These are phyloP conservation scores for Xerus inauris DNA, from an alignment of 2,113 vertebrate species.

Conservation along the genomic window DNA sequence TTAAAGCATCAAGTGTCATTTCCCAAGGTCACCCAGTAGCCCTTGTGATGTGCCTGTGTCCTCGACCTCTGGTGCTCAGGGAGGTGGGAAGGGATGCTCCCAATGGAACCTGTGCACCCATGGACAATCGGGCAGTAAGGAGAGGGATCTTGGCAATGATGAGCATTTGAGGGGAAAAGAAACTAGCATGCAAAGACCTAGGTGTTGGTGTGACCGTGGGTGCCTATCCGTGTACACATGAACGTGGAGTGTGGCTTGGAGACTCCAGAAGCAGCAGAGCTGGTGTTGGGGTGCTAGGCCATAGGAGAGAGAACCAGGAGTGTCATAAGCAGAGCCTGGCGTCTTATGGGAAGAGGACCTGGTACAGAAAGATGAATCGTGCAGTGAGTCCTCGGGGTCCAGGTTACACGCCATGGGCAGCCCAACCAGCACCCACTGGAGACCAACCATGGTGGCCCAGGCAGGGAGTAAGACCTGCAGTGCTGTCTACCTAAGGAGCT, in stretches of 20 bases:
- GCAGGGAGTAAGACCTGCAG: neutral
- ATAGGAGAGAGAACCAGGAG: neutral
- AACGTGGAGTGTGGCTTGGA: neutral
- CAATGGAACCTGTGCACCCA: too few species aligned
- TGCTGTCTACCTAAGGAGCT: too few species aligned
- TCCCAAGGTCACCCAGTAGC: neutral
- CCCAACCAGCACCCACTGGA: neutral
- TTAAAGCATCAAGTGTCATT: neutral
- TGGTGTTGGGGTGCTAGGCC: neutral
- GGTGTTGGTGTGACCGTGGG: neutral
- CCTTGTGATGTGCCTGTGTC: too few species aligned
- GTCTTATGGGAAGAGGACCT: neutral
- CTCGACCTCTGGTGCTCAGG: neutral
- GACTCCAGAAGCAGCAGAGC: neutral
- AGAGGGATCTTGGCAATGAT: neutral
- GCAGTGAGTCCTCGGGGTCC: neutral
- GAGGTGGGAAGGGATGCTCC: neutral
- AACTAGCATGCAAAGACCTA: neutral
- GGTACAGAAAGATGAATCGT: neutral
- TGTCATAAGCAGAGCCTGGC: too few species aligned
- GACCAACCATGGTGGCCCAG: too few species aligned
- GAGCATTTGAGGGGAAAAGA: neutral
- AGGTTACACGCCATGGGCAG: neutral
- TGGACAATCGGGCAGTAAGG: neutral
- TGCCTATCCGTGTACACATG: neutral